Evolutionary conservation across 53 echinoderm and acorn worm species (phyloP).

Genomic region (Luidia sarsii): DNA sequence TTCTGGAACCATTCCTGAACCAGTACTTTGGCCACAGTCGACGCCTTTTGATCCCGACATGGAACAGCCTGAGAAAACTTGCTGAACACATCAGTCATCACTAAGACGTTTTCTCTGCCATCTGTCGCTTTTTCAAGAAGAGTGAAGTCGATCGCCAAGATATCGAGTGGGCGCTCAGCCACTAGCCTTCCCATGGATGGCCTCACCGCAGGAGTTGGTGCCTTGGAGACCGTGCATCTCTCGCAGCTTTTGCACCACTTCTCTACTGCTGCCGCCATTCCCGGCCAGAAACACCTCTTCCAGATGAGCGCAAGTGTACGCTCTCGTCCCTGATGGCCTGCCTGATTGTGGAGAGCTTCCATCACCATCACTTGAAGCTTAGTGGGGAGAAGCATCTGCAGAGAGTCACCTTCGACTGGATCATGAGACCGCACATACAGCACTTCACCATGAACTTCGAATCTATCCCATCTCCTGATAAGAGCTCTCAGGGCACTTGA

Average conservation of each 20-base stretch:
- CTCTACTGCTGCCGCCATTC: conserved; percentile 38
- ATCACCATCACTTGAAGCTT: conserved; percentile 33
- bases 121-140: conserved; percentile 26
- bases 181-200: conserved; percentile 3
- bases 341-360: conserved; percentile 30
- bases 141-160: conserved; percentile 25
- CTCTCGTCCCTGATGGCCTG: conserved; percentile 53
- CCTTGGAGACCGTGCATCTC: conserved; percentile 30
- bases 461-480: conserved; percentile 33
- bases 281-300: conserved; percentile 40
- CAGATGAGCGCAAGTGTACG: conserved; percentile 37
- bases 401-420: conserved; percentile 5
- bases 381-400: conserved; percentile 8
- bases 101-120: conserved; percentile 48
- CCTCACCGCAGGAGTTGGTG: not conserved
- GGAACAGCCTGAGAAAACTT: conserved; percentile 35
- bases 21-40: conserved; percentile 29
- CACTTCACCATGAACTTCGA: not conserved
- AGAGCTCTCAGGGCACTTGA: conserved; percentile 32
- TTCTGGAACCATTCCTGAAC: conserved; percentile 47
- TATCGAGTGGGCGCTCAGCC: conserved; percentile 13
- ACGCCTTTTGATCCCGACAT: conserved; percentile 39
- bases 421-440: conserved; percentile 1
- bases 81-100: conserved; percentile 52
- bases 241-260: conserved; percentile 58